Evolutionary conservation across 1,140 invertebrate species (phyloP), one percentile per base, ranked within the genome.

Genomic region (Drosophila rufa): DNA sequence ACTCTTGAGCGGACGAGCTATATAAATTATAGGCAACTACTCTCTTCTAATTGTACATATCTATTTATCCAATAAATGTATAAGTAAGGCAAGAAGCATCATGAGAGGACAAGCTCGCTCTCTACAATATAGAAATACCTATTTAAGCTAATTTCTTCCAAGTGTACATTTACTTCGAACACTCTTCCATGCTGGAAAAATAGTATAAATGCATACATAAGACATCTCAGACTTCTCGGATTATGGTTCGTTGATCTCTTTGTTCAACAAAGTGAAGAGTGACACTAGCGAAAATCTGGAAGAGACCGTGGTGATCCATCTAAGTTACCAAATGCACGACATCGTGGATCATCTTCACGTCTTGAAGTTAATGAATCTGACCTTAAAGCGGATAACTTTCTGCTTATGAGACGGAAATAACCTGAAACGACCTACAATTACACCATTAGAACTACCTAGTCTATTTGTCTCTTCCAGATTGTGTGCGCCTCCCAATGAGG

Each of bases 311-410:
- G 96, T 96, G 9, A 95, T 97, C 89, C 95, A 96, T 78, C 96
- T 99, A 82, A 96, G 96, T 15, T 95, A 97, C 65, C 97, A 99
- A 93, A 95, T 99, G 93, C 93, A 99, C 42, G 95, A 96, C 50
- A 98, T 99, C 50, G 94, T 99, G 12, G 96, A 98, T 91, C 95
- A 98, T 80, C 93, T 99, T 57, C 98, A 99, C 82, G 96, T 83
- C 96, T 96, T 77, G 95, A 96, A 93, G 98, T 99, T 58, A 97
- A 99, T 69, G 99, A 99, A 93, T 98, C 97, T 3, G 98, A 99
- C 92, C 97, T 99, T 45, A 99, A 99, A 93, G 98, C 98, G 2
- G 98, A 99, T 92, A 99, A 99, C 93, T 98, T 99, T 93, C 93
- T 99, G 78, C 93, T 99, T 33, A 95, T 96, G 93, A 94, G 94